Evolutionary conservation across 2,888 invertebrate species (phyloP).

Genomic region (Holacanthella duospinosa): DNA sequence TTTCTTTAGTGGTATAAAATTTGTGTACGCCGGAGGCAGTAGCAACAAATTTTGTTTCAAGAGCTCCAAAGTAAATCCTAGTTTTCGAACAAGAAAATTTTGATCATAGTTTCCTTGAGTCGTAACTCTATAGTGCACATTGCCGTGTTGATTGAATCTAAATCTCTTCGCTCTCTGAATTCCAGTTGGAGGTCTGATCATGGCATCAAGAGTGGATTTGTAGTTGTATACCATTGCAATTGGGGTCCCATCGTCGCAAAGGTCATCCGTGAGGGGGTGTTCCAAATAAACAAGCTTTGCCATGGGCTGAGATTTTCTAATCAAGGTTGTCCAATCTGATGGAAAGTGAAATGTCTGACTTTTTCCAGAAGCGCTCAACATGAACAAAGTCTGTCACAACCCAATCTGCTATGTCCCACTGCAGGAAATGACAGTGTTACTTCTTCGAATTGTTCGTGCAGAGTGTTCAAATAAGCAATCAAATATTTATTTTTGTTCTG

Average conservation of each 20-base stretch:
- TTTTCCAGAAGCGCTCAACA: background rate
- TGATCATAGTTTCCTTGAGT: background rate
- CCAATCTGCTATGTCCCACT: conserved; percentile 7
- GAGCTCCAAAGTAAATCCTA: background rate
- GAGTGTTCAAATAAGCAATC: conserved; percentile 6
- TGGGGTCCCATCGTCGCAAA: conserved; percentile 2
- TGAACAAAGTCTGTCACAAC: conserved; percentile 10
- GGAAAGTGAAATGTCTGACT: conserved; percentile 8
- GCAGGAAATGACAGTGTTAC: background rate
- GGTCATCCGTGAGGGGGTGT: conserved; percentile 4
- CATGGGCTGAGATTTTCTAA: background rate
- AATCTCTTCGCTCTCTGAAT: background rate
- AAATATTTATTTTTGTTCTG: conserved; percentile 16
- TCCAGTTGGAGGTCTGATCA: background rate
- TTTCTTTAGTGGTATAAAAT: background rate
- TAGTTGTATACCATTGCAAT: background rate
- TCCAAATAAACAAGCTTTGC: conserved; percentile 8
- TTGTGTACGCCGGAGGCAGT: background rate
- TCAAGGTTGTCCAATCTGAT: background rate
- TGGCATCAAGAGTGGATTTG: background rate
- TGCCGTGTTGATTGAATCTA: background rate
- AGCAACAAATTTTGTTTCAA: background rate
- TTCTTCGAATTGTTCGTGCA: background rate
- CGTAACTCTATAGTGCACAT: background rate
- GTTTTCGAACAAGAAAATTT: background rate